Evolutionary conservation across 2,113 vertebrate genomes (phyloP).

Genomic region (Piprites chloris): DNA sequence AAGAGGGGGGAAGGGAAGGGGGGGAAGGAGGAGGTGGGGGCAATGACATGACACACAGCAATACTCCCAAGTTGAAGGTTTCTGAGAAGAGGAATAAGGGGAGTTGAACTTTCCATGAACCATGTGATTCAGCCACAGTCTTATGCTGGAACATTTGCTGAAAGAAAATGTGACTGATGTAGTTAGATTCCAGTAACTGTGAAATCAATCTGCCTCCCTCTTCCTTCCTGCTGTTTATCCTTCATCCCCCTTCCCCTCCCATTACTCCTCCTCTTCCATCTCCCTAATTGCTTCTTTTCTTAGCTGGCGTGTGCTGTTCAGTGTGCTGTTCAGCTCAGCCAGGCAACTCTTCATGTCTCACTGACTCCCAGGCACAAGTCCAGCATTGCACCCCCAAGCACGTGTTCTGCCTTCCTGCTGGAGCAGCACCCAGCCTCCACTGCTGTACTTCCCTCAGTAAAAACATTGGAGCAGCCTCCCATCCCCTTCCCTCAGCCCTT

Average conservation of each 20-base stretch:
- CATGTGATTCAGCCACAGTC: slow-evolving; percentile 35
- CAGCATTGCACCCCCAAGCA: background rate
- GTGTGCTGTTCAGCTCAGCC: slow-evolving; percentile 1
- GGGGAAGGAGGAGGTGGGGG: too few relatives aligned
- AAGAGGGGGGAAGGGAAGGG: background rate
- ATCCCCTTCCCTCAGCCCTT: background rate
- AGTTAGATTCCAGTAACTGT: slow-evolving; percentile 63
- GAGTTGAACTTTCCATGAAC: slow-evolving; percentile 30
- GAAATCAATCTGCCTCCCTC: slow-evolving; percentile 56
- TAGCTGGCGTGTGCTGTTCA: background rate
- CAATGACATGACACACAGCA: background rate
- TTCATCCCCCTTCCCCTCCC: slow-evolving; percentile 43
- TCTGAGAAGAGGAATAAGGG: background rate
- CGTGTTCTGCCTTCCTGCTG: background rate
- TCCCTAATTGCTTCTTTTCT: slow-evolving; percentile 64
- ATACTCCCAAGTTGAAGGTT: background rate
- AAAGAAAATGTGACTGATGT: slow-evolving; percentile 54
- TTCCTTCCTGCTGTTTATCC: slow-evolving; percentile 52
- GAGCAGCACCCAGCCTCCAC: background rate
- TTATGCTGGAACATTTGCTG: slow-evolving; percentile 38
- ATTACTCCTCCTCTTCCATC: slow-evolving; percentile 56
- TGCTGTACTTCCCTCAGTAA: background rate
- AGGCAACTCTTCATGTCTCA: slow-evolving; percentile 22
- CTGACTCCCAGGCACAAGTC: slow-evolving; percentile 28
- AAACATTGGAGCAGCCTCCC: background rate